These are phyloP conservation scores for Carettochelys insculpta DNA, from an alignment of 2,113 vertebrate genomes.

Conservation along the genomic window DNA sequence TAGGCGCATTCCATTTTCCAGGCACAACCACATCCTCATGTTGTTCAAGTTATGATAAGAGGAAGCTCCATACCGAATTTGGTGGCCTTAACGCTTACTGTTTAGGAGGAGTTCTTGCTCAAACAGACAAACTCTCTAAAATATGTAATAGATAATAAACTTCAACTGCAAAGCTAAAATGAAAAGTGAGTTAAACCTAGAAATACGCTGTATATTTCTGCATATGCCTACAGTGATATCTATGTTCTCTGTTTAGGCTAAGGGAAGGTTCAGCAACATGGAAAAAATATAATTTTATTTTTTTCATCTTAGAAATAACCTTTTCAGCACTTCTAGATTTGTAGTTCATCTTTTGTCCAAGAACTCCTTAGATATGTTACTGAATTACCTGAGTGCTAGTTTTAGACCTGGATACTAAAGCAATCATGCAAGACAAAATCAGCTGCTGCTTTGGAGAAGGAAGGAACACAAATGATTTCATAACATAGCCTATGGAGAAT, in stretches of 20 bases:
- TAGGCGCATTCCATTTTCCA: too few species aligned
- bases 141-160: neutral
- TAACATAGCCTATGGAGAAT: neutral
- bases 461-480: neutral
- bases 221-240: neutral
- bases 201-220: neutral
- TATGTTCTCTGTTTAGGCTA: neutral
- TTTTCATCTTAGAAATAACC: neutral
- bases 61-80: too few species aligned
- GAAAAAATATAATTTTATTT: neutral
- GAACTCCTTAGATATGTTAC: neutral
- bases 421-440: neutral
- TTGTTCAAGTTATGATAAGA: too few species aligned
- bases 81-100: too few species aligned
- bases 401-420: neutral
- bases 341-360: neutral
- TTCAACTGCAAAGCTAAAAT: neutral
- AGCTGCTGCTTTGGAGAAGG: neutral
- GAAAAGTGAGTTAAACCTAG: neutral
- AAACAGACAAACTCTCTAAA: too few species aligned
- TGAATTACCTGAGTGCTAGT: fast-evolving
- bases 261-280: neutral
- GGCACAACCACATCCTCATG: too few species aligned
- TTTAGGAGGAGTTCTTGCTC: too few species aligned
- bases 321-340: neutral